These are phyloP conservation scores for Pyralis farinalis DNA, from an alignment of 2,888 invertebrate species.

Conservation along the genomic window DNA sequence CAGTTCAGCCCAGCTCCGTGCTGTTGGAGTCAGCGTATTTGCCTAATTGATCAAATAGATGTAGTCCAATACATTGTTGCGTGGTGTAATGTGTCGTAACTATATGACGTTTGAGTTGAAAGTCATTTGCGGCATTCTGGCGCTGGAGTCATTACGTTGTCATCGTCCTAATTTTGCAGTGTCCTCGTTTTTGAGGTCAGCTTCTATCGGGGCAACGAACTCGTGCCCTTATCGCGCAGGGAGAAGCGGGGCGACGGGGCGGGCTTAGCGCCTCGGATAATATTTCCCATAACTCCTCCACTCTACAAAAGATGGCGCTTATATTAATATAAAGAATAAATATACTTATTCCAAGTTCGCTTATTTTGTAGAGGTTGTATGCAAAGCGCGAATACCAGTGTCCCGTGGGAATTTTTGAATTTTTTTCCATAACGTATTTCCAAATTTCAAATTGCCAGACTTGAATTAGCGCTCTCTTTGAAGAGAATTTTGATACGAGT, in stretches of 20 bases:
- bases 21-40: constrained; percentile 77
- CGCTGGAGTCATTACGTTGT: constrained; percentile 76
- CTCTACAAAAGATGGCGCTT: constrained; percentile 64
- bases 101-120: constrained; percentile 37
- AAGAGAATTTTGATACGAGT: no score
- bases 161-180: constrained; percentile 83
- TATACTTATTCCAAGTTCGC: no score
- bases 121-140: constrained; percentile 45
- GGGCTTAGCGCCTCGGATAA: constrained; percentile 29
- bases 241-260: constrained; percentile 40
- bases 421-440: no score
- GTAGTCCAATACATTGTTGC: constrained; percentile 51
- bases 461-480: no score
- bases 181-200: constrained; percentile 88
- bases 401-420: no score
- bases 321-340: neutral
- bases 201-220: constrained; percentile 81
- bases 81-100: constrained; percentile 38
- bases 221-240: constrained; percentile 76
- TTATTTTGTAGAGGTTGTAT: no score
- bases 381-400: no score
- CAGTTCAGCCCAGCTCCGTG: constrained; percentile 66
- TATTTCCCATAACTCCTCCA: constrained; percentile 33
- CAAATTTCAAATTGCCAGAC: no score
- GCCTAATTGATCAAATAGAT: constrained; percentile 80